Conservation (phyloP, 2,888 invertebrate genomes). For the Cataglyphis albicans region DNA sequence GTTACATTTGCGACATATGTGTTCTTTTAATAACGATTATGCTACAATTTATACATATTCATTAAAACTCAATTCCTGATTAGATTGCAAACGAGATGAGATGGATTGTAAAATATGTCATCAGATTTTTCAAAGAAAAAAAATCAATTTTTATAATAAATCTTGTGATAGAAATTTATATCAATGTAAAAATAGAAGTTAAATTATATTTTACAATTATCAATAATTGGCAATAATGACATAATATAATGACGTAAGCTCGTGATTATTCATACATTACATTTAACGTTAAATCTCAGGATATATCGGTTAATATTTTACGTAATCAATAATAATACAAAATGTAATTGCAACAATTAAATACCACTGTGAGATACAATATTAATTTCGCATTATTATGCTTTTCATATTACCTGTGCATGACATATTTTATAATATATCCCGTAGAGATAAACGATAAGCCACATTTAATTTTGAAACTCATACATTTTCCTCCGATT, state of each 20-base stretch:
- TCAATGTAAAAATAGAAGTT: constrained; percentile 18
- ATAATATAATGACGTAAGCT: too few relatives aligned
- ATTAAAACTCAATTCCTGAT: background rate
- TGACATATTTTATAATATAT: background rate
- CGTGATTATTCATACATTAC: constrained; percentile 28
- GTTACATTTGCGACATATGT: background rate
- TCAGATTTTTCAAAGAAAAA: background rate
- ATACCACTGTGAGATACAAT: constrained; percentile 3
- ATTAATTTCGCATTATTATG: constrained; percentile 15
- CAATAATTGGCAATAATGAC: background rate
- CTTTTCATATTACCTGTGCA: background rate
- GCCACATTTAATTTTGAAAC: background rate
- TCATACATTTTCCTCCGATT: background rate
- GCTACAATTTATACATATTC: background rate
- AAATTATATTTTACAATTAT: background rate
- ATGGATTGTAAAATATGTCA: background rate
- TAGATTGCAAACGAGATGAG: background rate
- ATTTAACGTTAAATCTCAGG: constrained; percentile 10
- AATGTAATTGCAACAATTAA: constrained; percentile 23
- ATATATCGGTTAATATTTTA: constrained; percentile 18
- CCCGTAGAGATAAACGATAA: constrained; percentile 1
- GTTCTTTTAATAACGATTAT: background rate
- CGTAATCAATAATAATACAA: constrained; percentile 13
- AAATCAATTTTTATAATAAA: background rate
- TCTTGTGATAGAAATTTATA: background rate